phyloP scores from a whole-genome alignment of 2,113 vertebrate genomes.

The Bagarius yarrelli region DNA sequence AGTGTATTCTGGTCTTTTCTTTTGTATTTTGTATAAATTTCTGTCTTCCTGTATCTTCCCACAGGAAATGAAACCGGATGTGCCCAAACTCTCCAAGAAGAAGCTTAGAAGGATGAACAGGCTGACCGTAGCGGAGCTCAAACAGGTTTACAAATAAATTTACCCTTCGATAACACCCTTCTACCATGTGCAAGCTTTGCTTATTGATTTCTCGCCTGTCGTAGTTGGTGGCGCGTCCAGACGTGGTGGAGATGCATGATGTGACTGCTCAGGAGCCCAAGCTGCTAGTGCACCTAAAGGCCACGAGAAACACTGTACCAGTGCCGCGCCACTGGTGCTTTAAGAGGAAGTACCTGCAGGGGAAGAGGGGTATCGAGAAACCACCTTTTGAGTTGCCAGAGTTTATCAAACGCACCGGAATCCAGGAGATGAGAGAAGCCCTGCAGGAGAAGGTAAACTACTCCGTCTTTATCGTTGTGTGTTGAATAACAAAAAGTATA shows the following conservation, averaged over 20 bases:
- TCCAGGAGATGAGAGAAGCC: constrained; percentile 95
- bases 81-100: constrained; percentile 91
- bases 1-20: background rate
- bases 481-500: background rate
- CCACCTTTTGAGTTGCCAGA: constrained; percentile 89
- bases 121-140: constrained; percentile 91
- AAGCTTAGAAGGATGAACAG: constrained; percentile 92
- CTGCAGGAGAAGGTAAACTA: constrained; percentile 86
- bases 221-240: constrained; percentile 86
- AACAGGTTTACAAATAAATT: constrained; percentile 76
- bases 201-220: background rate
- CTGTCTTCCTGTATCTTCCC: background rate
- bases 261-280: constrained; percentile 92
- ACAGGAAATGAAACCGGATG: constrained; percentile 80
- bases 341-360: constrained; percentile 81
- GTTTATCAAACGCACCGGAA: constrained; percentile 89
- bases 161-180: too few species aligned
- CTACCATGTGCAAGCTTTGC: background rate
- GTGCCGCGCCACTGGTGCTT: constrained; percentile 83
- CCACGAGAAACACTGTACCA: constrained; percentile 88
- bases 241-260: constrained; percentile 95
- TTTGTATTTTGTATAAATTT: background rate
- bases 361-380: constrained; percentile 92
- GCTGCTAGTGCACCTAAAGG: constrained; percentile 89
- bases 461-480: background rate